Evolutionary conservation across 2,113 vertebrate genomes (phyloP), one percentile per base, ranked within the genome.

Genomic region (Percina caprodes): DNA sequence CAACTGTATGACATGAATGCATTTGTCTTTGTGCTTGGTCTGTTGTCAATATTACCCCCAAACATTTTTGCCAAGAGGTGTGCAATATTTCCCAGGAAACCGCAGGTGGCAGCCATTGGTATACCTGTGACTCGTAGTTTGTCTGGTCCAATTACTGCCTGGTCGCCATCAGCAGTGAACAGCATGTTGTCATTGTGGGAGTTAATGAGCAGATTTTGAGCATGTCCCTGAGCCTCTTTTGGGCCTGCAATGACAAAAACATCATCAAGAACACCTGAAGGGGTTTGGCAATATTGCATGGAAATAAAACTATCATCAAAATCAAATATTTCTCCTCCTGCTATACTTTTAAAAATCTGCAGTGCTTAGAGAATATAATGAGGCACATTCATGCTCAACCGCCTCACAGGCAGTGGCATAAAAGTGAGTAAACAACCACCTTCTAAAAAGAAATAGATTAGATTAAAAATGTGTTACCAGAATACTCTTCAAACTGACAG

Each of bases 91-190:
- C 74, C 61, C 62, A 58, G 70, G 23, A 49, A 72, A 52, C 48
- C 63, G 87, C 71, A 76, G 69, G 76, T 51, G 49, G n/a, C 49
- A 18, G 59, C 13, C 42, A 13, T 35, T 45, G 76, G 88, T 93
- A 8, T 93, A 99, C 98, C 98, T 93, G 98, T 99, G 77, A 99
- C 94, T 83, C 97, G 94, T 69, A 99, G 97, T 89, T 96, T 99
- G 65, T 97, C 97, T 39, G 96, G 96, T 62, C 97, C 97, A 71
- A 99, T 93, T 70, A 93, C 85, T 30, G 94, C 89, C 84, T 96
- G 95, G n/a, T 95, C 92, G 83, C 95, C 95, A 90, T 97, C 94
- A 4, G 96, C 96, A 8, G 95, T 96, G 80, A 99, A 98, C 77
- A 99, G 94, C 80, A 95, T 95, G 79, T 96, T 95, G 86, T 95